These are phyloP conservation scores for Galemys pyrenaicus DNA, from an alignment of 2,113 vertebrate genomes.

Conservation along the genomic window DNA sequence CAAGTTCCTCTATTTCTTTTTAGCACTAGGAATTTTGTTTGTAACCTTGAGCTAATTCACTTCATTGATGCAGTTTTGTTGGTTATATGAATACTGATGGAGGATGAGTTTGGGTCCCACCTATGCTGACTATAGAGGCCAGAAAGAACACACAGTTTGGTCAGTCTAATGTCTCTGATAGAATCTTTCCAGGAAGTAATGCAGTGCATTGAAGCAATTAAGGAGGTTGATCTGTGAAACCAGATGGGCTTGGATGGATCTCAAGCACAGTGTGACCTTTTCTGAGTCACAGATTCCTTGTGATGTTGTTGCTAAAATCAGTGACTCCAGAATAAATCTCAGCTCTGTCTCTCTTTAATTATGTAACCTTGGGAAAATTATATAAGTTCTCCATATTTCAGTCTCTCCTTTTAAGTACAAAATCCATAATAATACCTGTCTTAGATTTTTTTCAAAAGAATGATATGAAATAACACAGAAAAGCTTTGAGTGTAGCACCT, in stretches of 20 bases:
- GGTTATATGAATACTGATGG: background rate
- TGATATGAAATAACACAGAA: background rate
- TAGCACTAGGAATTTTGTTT: background rate
- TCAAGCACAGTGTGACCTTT: background rate
- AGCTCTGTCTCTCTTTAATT: background rate
- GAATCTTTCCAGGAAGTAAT: background rate
- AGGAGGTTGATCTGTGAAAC: background rate
- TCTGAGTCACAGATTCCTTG: background rate
- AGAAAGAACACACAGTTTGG: background rate
- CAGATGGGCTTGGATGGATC: background rate
- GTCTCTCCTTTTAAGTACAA: background rate
- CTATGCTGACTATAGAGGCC: background rate
- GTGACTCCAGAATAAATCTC: background rate
- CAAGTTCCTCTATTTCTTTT: background rate
- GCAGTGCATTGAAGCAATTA: background rate
- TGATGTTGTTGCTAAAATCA: background rate
- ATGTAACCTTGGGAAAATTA: background rate
- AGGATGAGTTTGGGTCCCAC: background rate
- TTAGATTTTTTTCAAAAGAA: slow-evolving; percentile 2
- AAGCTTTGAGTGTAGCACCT: background rate
- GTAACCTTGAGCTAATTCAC: background rate
- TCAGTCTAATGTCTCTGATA: background rate
- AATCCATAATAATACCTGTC: background rate
- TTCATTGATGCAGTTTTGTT: background rate
- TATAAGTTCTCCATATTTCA: background rate